Conservation (phyloP, 2,797 vertebrate genomes). For the Morelia viridis region DNA sequence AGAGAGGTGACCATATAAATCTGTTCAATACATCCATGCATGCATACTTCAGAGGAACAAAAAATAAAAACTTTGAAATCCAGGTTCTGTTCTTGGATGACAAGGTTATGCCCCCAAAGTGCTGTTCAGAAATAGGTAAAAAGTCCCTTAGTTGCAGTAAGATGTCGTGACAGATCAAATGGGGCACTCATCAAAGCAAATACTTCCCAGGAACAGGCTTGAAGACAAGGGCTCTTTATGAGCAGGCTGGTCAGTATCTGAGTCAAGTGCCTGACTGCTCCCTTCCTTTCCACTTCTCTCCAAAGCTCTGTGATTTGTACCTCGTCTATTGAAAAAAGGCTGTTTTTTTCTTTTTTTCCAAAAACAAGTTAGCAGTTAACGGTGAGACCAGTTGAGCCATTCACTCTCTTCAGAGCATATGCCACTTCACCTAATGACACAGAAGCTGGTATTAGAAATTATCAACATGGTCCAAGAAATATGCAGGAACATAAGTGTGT, state of each 20-base stretch:
- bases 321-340: background rate
- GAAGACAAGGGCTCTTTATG: background rate
- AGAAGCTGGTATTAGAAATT: background rate
- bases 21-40: background rate
- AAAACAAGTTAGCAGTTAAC: background rate
- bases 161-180: background rate
- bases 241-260: background rate
- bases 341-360: background rate
- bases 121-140: background rate
- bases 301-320: background rate
- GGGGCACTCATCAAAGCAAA: background rate
- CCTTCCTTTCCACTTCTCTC: background rate
- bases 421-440: background rate
- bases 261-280: background rate
- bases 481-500: background rate
- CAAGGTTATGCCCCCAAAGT: background rate
- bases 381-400: background rate
- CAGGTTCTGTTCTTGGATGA: background rate
- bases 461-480: background rate
- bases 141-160: background rate
- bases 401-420: background rate
- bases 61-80: background rate
- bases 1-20: background rate
- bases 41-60: background rate
- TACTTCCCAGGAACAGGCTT: background rate